Base-by-base conservation (phyloP, 1,140 invertebrate genomes). In the Cyrtorhinus lividipennis region DNA sequence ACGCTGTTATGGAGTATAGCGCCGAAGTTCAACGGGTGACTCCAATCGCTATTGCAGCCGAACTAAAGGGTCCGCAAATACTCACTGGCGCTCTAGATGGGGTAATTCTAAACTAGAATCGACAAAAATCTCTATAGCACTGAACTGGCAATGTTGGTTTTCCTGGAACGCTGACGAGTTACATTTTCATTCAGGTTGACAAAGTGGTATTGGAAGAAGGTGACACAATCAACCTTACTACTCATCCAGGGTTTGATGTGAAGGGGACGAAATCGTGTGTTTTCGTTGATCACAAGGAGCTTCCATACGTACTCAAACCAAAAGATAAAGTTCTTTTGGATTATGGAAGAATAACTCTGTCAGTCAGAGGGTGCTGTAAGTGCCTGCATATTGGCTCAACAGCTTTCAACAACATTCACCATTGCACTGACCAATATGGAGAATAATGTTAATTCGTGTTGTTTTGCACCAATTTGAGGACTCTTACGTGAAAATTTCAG, bases 261-360 rank as follows among this genome's bases (percentile, higher is more conserved):
- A 80, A 83, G 68, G 86, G 88, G 66, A 81, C 78, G 8, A 78
- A 75, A 22, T 81, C 83, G 59, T 75, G 82, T 10, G 73, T 93
- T 2, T 91, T 82, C 70, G 73, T 92, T 0, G 88, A 93, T 72
- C 92, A 91, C 69, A 80, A 82, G 67, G 87, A 90, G 68, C 87
- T 92, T 62, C 79, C 80, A 8, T 86, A 89, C 67, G 83, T 90
- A 25, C 74, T 92, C 8, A 77, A 78, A 24, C 76, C 79, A 60
- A 83, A 82, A 2, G 83, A 83, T 65, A 73, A 76, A 25, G 75
- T 92, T 56, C 82, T 80, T 67, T 77, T 93, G 46, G 88, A 92
- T 73, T 87, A 91, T 74, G 88, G 87, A 30, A 77, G 85, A 0
- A 85, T 93, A 59, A 83, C 82, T 30, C 73, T 93, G 2, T 76